Evolutionary conservation across 2,797 vertebrate genomes (phyloP), one percentile per base, ranked within the genome.

Genomic region (Synanceia verrucosa): DNA sequence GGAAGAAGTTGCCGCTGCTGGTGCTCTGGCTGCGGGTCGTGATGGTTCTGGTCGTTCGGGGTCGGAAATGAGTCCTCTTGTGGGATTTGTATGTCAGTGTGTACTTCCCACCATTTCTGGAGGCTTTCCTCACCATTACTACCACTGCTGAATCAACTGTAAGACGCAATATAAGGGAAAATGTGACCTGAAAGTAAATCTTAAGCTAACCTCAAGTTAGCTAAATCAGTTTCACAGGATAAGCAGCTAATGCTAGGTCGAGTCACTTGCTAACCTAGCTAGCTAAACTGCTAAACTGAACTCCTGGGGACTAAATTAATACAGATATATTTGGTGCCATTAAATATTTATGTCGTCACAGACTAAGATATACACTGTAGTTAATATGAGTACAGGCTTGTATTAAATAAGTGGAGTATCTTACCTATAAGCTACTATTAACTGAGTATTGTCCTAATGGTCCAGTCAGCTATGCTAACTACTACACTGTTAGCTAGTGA

Each of bases 21-120:
- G 0, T 3, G 2, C 34, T 4, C 46, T 77, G 89, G 61, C 80
- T 89, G 46, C 90, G 83, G 56, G 88, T 90, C 41, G 66, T 28
- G 24, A 85, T 56, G 59, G 72, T 86, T 21, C 80, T 80, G 26
- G 60, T 13, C 0, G 73, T 60, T 4, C 19, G 59, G 12, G 51
- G 43, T 39, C 59, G 58, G 10, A 41, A 18, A 3, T 0, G 21
- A 9, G 43, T 36, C 41, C 21, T 69, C 59, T 46, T 61, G 33
- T 19, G 29, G 9, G 52, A 23, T 43, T 26, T 73, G 6, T 19
- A 33, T 9, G 55, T 67, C 24, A n/a, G 0, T 0, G 62, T 68
- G 59, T 10, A 65, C 44, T 48, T 79, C 21, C 33, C 2, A 6
- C 9, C 24, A 1, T 47, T 53, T 48, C 61, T 76, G n/a, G 44